Evolutionary conservation across 2,888 invertebrate species (phyloP).

Genomic region (Apamea monoglypha): DNA sequence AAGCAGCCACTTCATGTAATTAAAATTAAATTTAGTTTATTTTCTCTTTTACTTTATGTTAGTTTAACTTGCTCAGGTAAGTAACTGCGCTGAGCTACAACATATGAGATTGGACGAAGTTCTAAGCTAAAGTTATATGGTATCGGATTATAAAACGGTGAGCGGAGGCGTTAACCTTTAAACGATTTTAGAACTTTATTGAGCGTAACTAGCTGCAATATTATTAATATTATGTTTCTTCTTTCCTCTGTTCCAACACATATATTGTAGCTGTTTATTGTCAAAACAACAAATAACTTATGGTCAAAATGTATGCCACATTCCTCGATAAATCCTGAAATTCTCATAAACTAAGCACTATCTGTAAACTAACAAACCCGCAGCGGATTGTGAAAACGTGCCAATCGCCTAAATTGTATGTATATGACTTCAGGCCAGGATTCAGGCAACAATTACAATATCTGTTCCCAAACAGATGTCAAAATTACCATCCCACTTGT

Average conservation of each 20-base stretch:
- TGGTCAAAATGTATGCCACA: too few species aligned
- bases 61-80: background rate
- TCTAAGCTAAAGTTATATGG: conserved; percentile 5
- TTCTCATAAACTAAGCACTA: background rate
- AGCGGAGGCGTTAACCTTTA: background rate
- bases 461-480: background rate
- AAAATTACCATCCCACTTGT: conserved; percentile 1
- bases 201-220: background rate
- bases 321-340: background rate
- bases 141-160: background rate
- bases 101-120: conserved; percentile 6
- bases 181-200: background rate
- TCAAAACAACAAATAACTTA: too few species aligned
- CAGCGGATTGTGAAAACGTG: background rate
- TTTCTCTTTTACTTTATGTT: background rate
- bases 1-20: background rate
- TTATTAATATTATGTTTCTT: too few species aligned
- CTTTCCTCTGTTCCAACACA: too few species aligned
- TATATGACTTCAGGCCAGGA: background rate
- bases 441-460: background rate
- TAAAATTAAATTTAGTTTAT: background rate
- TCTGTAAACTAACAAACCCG: background rate
- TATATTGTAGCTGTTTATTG: too few species aligned
- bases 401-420: background rate
- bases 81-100: conserved; percentile 1